phyloP scores from a whole-genome alignment of 1,140 invertebrate species.

The Euglossa dilemma region DNA sequence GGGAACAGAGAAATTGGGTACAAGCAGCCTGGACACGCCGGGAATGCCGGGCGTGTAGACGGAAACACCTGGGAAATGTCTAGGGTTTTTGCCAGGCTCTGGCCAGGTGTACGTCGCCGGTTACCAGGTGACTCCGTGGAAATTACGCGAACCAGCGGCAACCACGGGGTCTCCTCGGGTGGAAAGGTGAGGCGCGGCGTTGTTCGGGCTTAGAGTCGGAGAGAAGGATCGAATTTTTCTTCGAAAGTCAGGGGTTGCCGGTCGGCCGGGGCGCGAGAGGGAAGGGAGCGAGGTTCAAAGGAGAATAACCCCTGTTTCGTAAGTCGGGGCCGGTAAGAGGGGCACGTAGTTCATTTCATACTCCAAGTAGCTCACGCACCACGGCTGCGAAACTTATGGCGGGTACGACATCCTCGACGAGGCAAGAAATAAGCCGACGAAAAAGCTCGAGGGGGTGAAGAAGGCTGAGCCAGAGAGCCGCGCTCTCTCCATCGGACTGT shows the following conservation, averaged over 20 bases:
- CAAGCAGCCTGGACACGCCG: not conserved
- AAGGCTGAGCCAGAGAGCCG: not conserved
- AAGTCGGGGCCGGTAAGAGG: not conserved
- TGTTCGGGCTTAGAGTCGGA: too few relatives aligned
- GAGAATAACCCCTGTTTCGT: not conserved
- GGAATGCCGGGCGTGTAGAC: slow-evolving; percentile 22
- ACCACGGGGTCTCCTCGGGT: too few relatives aligned
- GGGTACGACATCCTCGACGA: slow-evolving; percentile 21
- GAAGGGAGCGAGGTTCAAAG: not conserved
- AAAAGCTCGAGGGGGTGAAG: slow-evolving; percentile 9
- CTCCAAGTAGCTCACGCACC: slow-evolving; percentile 36
- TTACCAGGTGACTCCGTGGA: not conserved
- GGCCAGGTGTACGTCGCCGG: not conserved
- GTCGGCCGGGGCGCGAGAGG: too few relatives aligned
- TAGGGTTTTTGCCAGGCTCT: not conserved
- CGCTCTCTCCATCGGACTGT: slow-evolving; percentile 19
- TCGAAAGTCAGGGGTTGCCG: not conserved
- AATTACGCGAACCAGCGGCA: not conserved
- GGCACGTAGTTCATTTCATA: slow-evolving; percentile 59
- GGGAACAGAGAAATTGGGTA: slow-evolving; percentile 29
- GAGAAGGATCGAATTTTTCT: not conserved
- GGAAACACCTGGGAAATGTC: slow-evolving; percentile 6
- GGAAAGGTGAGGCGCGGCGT: not conserved
- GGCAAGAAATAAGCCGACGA: slow-evolving; percentile 9
- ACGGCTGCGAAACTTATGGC: slow-evolving; percentile 38